Conservation (phyloP, 2,888 invertebrate genomes). For the Macrosoma leucophasiata region DNA sequence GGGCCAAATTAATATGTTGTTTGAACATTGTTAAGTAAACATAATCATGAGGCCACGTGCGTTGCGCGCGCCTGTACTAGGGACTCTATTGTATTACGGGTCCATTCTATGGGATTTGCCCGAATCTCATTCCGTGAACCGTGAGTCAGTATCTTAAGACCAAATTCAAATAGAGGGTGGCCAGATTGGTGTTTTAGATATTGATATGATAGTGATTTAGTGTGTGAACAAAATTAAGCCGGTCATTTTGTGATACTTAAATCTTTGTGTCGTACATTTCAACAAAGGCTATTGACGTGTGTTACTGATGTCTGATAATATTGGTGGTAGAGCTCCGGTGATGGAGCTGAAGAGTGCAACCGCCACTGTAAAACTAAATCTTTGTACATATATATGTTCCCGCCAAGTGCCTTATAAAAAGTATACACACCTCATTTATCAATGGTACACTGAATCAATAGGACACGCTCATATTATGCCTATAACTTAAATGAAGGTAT, state of each 20-base stretch:
- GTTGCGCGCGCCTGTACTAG: conserved; percentile 51
- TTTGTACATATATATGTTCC: no score
- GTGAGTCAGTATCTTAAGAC: conserved; percentile 67
- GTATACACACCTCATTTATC: no score
- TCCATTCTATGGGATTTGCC: conserved; percentile 62
- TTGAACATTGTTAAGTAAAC: conserved; percentile 72
- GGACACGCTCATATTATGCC: no score
- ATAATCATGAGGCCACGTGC: conserved; percentile 68
- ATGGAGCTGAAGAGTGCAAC: no score
- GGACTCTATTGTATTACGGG: conserved; percentile 43
- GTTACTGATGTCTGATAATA: no score
- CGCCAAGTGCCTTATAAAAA: no score
- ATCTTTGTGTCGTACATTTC: no score
- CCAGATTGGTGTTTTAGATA: conserved; percentile 67
- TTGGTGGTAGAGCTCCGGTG: no score
- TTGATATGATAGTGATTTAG: conserved; percentile 69
- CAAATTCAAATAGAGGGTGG: conserved; percentile 64
- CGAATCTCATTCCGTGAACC: conserved; percentile 58
- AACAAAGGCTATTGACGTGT: no score
- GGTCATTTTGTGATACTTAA: conserved; percentile 28
- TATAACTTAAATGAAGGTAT: no score
- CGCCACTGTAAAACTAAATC: no score
- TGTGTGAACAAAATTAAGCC: conserved; percentile 62
- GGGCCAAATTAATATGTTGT: conserved; percentile 73
- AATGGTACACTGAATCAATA: no score